phyloP scores from a whole-genome alignment of 1,140 invertebrate species.

The Drosophila equinoxialis region DNA sequence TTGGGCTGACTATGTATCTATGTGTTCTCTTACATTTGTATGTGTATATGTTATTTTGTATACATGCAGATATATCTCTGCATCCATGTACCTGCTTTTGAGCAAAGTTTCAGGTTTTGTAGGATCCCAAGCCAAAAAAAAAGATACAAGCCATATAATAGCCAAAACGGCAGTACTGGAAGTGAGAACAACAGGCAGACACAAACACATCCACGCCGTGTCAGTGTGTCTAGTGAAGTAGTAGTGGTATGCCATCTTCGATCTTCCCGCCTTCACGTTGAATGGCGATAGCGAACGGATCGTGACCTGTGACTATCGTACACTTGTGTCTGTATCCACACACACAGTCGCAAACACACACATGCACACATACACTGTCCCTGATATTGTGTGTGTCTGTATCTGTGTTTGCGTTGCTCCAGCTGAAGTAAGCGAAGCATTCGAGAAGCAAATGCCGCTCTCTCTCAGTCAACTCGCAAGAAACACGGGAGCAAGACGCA shows the following conservation, averaged over 20 bases:
- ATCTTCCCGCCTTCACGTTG: slow-evolving; percentile 62
- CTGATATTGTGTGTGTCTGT: slow-evolving; percentile 23
- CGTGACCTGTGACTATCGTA: slow-evolving; percentile 52
- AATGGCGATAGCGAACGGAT: slow-evolving; percentile 25
- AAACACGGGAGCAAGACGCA: slow-evolving; percentile 57
- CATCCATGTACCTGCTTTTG: slow-evolving; percentile 9
- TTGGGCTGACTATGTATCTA: slow-evolving; percentile 19
- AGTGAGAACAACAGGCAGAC: slow-evolving; percentile 20
- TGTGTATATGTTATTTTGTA: not conserved
- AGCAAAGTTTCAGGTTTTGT: slow-evolving; percentile 5
- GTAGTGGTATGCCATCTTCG: slow-evolving; percentile 63
- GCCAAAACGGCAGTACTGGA: slow-evolving; percentile 26
- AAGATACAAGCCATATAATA: slow-evolving; percentile 12
- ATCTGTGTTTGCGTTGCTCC: slow-evolving; percentile 58
- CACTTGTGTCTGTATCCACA: slow-evolving; percentile 48
- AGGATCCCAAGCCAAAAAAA: slow-evolving; percentile 3
- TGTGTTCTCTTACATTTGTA: not conserved
- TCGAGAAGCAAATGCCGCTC: slow-evolving; percentile 58
- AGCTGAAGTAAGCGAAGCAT: slow-evolving; percentile 63
- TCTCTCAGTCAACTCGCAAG: slow-evolving; percentile 62
- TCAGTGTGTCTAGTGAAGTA: slow-evolving; percentile 5
- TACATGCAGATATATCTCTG: not conserved
- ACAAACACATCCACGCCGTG: not conserved
- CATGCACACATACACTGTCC: not conserved
- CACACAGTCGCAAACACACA: not conserved